These are phyloP conservation scores for Sebastes minor DNA, from an alignment of 2,797 vertebrate genomes.

Conservation along the genomic window DNA sequence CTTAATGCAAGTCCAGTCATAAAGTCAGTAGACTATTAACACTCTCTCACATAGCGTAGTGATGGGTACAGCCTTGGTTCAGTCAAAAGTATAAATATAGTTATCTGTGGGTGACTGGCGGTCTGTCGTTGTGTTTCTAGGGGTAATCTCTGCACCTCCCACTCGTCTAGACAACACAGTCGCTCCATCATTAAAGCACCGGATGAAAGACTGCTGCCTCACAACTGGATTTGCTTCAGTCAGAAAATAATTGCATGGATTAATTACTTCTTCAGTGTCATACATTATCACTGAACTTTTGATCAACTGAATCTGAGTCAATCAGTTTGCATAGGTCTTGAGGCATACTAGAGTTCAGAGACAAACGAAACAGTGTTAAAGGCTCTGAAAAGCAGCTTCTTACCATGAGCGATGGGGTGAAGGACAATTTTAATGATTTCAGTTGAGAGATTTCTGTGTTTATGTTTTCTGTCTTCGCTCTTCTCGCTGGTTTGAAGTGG, in stretches of 20 bases:
- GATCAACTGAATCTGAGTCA: background rate
- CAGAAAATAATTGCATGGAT: slow-evolving; percentile 6
- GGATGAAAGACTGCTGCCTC: background rate
- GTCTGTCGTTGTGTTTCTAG: background rate
- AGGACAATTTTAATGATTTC: too few relatives aligned
- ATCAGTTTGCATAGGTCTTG: background rate
- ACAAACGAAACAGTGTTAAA: background rate
- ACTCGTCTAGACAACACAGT: slow-evolving; percentile 50
- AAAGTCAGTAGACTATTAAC: too few relatives aligned
- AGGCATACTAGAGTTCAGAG: background rate
- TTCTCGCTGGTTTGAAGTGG: background rate
- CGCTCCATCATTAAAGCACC: slow-evolving; percentile 29
- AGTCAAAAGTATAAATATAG: slow-evolving; percentile 22
- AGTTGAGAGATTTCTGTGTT: background rate
- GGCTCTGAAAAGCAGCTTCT: background rate
- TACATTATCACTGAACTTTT: background rate
- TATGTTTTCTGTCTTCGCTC: background rate
- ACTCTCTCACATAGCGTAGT: too few relatives aligned
- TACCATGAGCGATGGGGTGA: too few relatives aligned
- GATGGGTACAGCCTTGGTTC: background rate
- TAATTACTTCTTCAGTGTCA: background rate
- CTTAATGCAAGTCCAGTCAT: too few relatives aligned
- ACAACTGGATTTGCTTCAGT: background rate
- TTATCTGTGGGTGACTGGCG: slow-evolving; percentile 21
- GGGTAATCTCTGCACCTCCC: slow-evolving; percentile 22